phyloP scores from a whole-genome alignment of 2,888 invertebrate genomes.

The Nasonovia ribisnigri region DNA sequence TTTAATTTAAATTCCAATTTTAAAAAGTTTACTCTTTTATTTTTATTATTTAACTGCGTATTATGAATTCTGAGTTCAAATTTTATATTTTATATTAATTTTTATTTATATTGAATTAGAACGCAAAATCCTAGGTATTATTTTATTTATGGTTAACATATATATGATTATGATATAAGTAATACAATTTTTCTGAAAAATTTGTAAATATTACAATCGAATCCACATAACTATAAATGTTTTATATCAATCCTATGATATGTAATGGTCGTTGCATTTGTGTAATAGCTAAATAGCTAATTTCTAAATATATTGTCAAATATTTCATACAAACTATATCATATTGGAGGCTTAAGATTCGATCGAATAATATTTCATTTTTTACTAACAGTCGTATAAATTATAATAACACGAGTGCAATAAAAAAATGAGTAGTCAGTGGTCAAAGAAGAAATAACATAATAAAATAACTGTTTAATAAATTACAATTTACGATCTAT shows the following conservation, averaged over 20 bases:
- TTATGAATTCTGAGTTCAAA: not conserved
- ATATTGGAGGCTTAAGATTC: not conserved
- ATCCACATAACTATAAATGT: not conserved
- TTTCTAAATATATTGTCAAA: not conserved
- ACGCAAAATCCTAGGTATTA: not conserved
- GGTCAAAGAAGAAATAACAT: not conserved
- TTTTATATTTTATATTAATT: not conserved
- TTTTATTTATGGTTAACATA: not conserved
- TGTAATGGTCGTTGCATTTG: not conserved
- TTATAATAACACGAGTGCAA: not conserved
- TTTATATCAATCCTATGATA: no score
- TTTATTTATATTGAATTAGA: not conserved
- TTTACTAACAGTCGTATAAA: not conserved
- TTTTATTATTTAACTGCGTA: not conserved
- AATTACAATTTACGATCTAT: not conserved
- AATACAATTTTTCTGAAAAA: not conserved
- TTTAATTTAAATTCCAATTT: not conserved
- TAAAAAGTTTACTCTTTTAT: not conserved
- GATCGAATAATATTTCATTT: not conserved
- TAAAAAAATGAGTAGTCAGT: not conserved
- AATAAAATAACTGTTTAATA: not conserved
- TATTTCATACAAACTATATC: not conserved
- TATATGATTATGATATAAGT: not conserved
- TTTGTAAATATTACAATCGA: not conserved
- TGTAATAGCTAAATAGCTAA: not conserved